These are phyloP conservation scores for Drosophila pachea DNA, from an alignment of 1,140 invertebrate species.

Conservation along the genomic window DNA sequence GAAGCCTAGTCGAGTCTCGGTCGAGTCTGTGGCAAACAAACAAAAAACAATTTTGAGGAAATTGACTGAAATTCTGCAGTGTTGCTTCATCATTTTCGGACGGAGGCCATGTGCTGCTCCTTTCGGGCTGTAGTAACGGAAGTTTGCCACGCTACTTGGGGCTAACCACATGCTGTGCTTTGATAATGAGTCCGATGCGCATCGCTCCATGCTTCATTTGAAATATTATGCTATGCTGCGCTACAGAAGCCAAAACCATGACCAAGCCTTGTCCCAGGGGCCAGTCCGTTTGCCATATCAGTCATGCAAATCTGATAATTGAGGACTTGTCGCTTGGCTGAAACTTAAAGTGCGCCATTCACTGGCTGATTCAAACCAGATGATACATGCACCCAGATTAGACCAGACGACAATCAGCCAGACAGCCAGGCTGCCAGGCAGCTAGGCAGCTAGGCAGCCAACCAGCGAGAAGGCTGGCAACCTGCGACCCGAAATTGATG, in stretches of 20 bases:
- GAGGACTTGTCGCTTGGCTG: conserved; percentile 71
- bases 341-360: conserved; percentile 63
- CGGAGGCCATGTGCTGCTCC: conserved; percentile 49
- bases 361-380: conserved; percentile 13
- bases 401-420: conserved; percentile 20
- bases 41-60: conserved; percentile 77
- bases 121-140: conserved; percentile 31
- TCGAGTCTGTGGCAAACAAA: conserved; percentile 66
- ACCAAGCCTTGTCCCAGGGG: conserved; percentile 6
- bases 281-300: conserved; percentile 50
- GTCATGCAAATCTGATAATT: conserved; percentile 77
- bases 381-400: conserved; percentile 58
- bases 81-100: conserved; percentile 68
- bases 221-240: conserved; percentile 63
- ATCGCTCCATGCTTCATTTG: conserved; percentile 65
- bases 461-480: conserved; percentile 3
- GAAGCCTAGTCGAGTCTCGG: conserved; percentile 54
- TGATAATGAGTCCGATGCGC: conserved; percentile 64
- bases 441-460: neutral
- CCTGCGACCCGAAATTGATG: conserved; percentile 60
- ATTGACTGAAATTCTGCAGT: conserved; percentile 77
- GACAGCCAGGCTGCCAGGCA: conserved; percentile 6
- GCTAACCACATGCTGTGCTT: conserved; percentile 77
- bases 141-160: conserved; percentile 59
- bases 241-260: conserved; percentile 3